Evolutionary conservation across 1,140 invertebrate genomes (phyloP).

Genomic region (Trichogramma pretiosum): DNA sequence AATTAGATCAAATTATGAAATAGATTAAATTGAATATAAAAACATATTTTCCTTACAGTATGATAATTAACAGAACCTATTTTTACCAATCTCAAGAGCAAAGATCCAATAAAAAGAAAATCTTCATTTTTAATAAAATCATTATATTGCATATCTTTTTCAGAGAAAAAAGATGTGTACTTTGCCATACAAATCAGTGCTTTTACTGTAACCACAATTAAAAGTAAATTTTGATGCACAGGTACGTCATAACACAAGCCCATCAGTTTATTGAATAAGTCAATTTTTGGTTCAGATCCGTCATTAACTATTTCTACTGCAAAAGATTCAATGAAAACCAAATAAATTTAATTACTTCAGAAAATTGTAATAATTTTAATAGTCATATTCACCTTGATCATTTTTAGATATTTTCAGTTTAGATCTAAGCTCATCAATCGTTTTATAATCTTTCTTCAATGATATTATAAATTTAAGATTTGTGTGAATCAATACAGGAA

Average conservation of each 20-base stretch:
- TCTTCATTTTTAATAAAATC: slow-evolving; percentile 10
- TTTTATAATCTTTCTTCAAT: slow-evolving; percentile 44
- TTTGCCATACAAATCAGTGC: no score
- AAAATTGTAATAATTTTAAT: no score
- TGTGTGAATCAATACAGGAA: slow-evolving; percentile 55
- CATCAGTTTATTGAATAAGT: not conserved
- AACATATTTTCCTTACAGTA: not conserved
- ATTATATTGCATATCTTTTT: slow-evolving; percentile 1
- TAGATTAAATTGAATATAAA: not conserved
- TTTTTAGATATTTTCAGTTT: not conserved
- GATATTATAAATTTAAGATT: slow-evolving; percentile 55
- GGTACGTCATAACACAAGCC: not conserved
- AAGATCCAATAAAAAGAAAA: slow-evolving; percentile 14
- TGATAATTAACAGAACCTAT: no score
- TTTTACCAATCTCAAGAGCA: no score
- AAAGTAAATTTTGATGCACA: not conserved
- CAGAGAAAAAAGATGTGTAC: slow-evolving; percentile 1
- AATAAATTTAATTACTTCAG: no score
- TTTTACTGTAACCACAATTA: not conserved
- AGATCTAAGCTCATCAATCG: slow-evolving; percentile 41
- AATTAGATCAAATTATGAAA: no score
- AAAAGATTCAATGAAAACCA: no score
- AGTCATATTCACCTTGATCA: no score
- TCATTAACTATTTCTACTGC: no score
- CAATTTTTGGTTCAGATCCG: no score